Base-by-base conservation (phyloP, 2,888 invertebrate genomes). In the Xylota segnis region DNA sequence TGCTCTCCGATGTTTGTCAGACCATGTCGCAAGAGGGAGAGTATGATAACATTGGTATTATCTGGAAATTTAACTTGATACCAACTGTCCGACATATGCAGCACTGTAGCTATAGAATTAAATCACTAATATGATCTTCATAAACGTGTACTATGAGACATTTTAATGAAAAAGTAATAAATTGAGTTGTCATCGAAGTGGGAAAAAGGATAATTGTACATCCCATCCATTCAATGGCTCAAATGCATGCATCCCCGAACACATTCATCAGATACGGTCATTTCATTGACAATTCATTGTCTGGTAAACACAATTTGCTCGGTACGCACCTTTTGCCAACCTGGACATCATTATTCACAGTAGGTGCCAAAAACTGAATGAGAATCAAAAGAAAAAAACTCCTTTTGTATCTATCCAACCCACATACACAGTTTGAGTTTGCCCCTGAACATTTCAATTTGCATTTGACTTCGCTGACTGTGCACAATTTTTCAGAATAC, bases 251-350 rank as follows among this genome's bases (percentile, higher is more conserved):
- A 54, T 34, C 50, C 58, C 58, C 34, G 27, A 61, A 9, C 29
- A n/a, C 88, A 90, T 89, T 88, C 88, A 89, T 89, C 88, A 88
- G 75, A 77, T 82, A 86, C 82, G 86, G 86, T 82, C 86, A 72
- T 82, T 86, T 76, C 72, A 82, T 76, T 82, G 72, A 82, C 82
- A 86, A 86, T 86, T 86, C 88, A 88, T 89, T 89, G 89, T 90
- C 89, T 91, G 89, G 89, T 90, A 91, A 91, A 91, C 90, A 90
- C 88, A 89, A 91, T 91, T 91, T 91, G 90, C 90, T 90, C 91
- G 91, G 89, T 90, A 89, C 89, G 89, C 90, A 91, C 91, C 90
- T 91, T 90, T 91, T 88, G 66, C 47, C 47, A 56, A 70, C 65
- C 54, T 61, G 37, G 7, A 14, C 89, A 89, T 88, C 89, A 91